Conservation (phyloP, 2,888 invertebrate species). For the Ischnura elegans region DNA sequence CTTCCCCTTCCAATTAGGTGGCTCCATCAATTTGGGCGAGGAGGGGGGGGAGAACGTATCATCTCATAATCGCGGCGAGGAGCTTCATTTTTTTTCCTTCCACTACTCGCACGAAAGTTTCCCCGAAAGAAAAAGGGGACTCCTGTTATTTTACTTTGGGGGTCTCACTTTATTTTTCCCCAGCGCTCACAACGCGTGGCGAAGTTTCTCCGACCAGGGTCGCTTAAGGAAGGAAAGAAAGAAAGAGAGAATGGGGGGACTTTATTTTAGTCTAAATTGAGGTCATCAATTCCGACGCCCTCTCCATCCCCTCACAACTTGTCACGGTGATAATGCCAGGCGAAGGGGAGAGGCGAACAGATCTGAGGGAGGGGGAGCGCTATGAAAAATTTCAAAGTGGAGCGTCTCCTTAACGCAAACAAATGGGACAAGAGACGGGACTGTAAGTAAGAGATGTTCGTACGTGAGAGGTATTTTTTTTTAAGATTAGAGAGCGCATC, state of each 20-base stretch:
- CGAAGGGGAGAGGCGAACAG: not conserved
- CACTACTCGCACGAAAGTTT: not conserved
- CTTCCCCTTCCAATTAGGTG: not conserved
- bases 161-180: not conserved
- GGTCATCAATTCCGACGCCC: not conserved
- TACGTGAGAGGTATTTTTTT: too few species aligned
- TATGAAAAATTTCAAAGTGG: too few species aligned
- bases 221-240: not conserved
- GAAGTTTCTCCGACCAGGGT: not conserved
- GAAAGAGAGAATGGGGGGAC: not conserved
- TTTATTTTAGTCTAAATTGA: slow-evolving; percentile 20
- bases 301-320: not conserved
- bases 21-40: not conserved
- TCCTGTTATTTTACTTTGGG: not conserved
- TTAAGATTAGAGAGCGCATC: too few species aligned
- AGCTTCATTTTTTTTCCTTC: not conserved
- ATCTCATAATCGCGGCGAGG: slow-evolving; percentile 2
- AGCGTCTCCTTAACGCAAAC: too few species aligned
- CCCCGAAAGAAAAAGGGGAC: not conserved
- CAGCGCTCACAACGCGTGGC: not conserved
- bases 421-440: too few species aligned
- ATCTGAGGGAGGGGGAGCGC: not conserved
- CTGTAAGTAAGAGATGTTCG: too few species aligned
- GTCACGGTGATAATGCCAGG: not conserved
- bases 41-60: not conserved